These are phyloP conservation scores for Mycogona germanica DNA, from an alignment of 2,888 invertebrate species.

Conservation along the genomic window DNA sequence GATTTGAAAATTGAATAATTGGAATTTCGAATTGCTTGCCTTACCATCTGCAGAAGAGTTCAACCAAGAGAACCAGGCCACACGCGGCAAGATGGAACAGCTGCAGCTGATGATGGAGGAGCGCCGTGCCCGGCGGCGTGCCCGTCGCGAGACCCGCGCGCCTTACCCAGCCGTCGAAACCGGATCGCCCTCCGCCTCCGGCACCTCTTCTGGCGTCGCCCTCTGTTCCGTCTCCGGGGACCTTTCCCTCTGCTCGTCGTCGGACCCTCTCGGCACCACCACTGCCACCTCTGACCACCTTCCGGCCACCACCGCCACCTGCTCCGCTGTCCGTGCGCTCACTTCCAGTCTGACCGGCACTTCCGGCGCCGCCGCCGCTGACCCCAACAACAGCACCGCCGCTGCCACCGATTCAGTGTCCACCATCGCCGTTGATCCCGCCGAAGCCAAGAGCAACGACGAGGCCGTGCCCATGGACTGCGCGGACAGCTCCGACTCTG, in stretches of 20 bases:
- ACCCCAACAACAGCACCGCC: not conserved
- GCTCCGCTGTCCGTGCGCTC: not conserved
- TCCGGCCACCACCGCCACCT: not conserved
- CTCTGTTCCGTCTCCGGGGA: not conserved
- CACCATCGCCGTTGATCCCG: conserved; percentile 3
- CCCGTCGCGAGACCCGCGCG: conserved; percentile 52
- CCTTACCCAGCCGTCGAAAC: conserved; percentile 29
- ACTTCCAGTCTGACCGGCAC: conserved; percentile 1
- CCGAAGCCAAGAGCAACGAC: conserved; percentile 13
- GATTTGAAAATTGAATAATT: not conserved
- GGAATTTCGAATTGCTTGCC: not conserved
- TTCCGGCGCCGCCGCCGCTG: not conserved
- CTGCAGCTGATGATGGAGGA: conserved; percentile 82
- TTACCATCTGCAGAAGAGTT: conserved; percentile 27
- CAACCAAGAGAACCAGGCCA: conserved; percentile 60
- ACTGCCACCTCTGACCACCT: conserved; percentile 9
- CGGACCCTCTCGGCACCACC: conserved; percentile 16
- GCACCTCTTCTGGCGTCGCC: too few relatives aligned
- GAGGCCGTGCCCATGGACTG: conserved; percentile 7
- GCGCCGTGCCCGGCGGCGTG: conserved; percentile 50
- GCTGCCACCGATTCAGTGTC: conserved; percentile 1
- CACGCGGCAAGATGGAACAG: conserved; percentile 75
- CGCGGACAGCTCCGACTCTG: conserved; percentile 6
- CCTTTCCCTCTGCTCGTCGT: conserved; percentile 13
- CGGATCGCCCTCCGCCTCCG: conserved; percentile 1